Conservation (phyloP, 2,888 invertebrate species). For the Alviniconcha strummeri region DNA sequence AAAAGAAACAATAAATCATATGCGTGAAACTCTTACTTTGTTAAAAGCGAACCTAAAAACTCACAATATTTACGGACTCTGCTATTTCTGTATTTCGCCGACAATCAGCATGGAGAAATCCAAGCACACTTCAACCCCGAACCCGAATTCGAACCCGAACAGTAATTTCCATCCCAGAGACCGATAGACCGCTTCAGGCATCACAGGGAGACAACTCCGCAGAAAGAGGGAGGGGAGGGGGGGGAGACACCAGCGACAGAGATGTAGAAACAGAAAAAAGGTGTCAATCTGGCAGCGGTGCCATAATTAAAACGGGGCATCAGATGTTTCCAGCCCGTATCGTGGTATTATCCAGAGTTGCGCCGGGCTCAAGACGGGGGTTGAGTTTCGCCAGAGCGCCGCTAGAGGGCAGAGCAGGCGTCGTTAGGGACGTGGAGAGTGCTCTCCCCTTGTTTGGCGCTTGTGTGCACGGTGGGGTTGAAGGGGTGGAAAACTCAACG, state of each 20-base stretch:
- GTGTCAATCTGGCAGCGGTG: neutral
- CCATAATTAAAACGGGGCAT: constrained; percentile 33
- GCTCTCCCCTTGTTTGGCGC: constrained; percentile 22
- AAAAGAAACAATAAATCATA: too few relatives aligned
- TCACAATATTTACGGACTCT: too few relatives aligned
- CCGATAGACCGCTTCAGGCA: too few relatives aligned
- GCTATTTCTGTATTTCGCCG: too few relatives aligned
- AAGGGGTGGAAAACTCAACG: constrained; percentile 1
- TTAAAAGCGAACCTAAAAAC: too few relatives aligned
- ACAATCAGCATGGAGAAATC: too few relatives aligned
- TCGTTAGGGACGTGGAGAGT: constrained; percentile 29
- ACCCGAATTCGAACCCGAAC: too few relatives aligned
- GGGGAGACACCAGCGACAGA: constrained; percentile 14
- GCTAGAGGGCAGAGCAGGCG: constrained; percentile 32
- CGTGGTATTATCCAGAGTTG: constrained; percentile 30
- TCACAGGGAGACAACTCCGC: neutral
- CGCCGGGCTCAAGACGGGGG: constrained; percentile 12
- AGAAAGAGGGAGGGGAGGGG: constrained; percentile 11
- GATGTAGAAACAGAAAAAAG: neutral
- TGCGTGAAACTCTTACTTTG: too few relatives aligned
- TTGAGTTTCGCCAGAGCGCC: constrained; percentile 28
- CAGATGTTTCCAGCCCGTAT: constrained; percentile 29
- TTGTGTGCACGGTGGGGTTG: neutral
- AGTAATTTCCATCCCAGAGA: too few relatives aligned
- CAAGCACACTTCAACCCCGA: too few relatives aligned